These are phyloP conservation scores for Cyprinodon tularosa DNA, from an alignment of 2,113 vertebrate genomes.

Conservation along the genomic window DNA sequence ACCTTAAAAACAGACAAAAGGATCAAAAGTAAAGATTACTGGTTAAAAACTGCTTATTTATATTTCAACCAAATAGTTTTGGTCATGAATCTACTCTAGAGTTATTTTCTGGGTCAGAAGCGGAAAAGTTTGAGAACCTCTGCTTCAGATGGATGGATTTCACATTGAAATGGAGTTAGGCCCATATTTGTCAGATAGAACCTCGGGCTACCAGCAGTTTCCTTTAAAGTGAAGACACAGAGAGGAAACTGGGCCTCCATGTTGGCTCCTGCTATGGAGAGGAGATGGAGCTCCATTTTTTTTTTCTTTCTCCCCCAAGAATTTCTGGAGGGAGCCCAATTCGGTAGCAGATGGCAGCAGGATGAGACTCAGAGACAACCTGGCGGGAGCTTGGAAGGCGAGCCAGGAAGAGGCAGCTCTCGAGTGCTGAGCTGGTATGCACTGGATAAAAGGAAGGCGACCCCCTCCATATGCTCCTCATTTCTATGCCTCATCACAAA, in stretches of 20 bases:
- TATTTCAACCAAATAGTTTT: too few species aligned
- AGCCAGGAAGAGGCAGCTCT: conserved; percentile 73
- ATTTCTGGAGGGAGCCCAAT: conserved; percentile 77
- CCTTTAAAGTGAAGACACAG: conserved; percentile 45
- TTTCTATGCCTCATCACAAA: conserved; percentile 61
- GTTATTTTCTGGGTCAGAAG: too few species aligned
- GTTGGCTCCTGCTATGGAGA: conserved; percentile 39
- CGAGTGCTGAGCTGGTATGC: conserved; percentile 68
- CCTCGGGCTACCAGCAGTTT: conserved; percentile 33
- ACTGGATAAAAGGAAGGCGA: conserved; percentile 67
- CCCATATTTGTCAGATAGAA: conserved; percentile 10
- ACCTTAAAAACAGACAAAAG: too few species aligned
- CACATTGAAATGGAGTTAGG: too few species aligned
- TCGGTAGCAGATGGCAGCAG: conserved; percentile 78
- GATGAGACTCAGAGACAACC: conserved; percentile 75
- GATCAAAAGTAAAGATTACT: too few species aligned
- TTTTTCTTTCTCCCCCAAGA: conserved; percentile 7
- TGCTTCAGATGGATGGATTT: too few species aligned
- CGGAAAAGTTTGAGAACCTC: too few species aligned
- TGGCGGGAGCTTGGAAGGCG: conserved; percentile 69
- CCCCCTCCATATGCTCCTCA: conserved; percentile 71
- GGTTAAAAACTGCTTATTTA: too few species aligned
- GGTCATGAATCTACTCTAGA: too few species aligned
- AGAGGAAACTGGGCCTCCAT: conserved; percentile 48
- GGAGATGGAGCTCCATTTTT: conserved; percentile 39